Evolutionary conservation across 2,888 invertebrate genomes (phyloP).

Genomic region (Melanostoma mellinum): DNA sequence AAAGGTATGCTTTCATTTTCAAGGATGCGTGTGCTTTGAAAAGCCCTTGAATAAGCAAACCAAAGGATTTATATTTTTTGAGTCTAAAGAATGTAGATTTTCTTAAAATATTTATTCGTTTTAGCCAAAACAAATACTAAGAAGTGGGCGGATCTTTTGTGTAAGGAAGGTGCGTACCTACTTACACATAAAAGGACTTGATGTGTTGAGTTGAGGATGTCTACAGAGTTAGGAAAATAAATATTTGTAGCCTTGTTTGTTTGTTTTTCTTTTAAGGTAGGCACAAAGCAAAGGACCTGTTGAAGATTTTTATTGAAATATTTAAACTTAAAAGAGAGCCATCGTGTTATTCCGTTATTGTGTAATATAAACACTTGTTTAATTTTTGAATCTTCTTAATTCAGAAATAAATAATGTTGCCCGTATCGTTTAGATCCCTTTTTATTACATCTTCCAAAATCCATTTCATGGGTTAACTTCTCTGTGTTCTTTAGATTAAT

Average conservation of each 20-base stretch:
- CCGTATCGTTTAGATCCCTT: no score
- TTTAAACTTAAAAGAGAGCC: no score
- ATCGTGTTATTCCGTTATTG: no score
- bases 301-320: no score
- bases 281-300: no score
- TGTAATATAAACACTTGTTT: no score
- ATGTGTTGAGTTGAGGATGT: conserved; percentile 12
- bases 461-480: no score
- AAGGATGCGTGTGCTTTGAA: neutral
- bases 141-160: neutral
- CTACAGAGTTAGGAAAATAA: conserved; percentile 1
- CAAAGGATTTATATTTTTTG: conserved; percentile 2
- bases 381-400: no score
- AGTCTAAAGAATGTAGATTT: conserved; percentile 12
- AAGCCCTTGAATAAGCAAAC: neutral
- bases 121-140: conserved; percentile 27
- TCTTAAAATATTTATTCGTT: conserved; percentile 8
- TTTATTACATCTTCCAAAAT: no score
- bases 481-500: no score
- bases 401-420: no score
- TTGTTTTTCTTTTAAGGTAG: neutral
- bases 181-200: neutral
- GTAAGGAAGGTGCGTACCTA: neutral
- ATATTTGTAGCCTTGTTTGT: conserved; percentile 16
- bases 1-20: neutral